Base-by-base conservation (phyloP, 1,140 invertebrate genomes). In the Ips typographus region DNA sequence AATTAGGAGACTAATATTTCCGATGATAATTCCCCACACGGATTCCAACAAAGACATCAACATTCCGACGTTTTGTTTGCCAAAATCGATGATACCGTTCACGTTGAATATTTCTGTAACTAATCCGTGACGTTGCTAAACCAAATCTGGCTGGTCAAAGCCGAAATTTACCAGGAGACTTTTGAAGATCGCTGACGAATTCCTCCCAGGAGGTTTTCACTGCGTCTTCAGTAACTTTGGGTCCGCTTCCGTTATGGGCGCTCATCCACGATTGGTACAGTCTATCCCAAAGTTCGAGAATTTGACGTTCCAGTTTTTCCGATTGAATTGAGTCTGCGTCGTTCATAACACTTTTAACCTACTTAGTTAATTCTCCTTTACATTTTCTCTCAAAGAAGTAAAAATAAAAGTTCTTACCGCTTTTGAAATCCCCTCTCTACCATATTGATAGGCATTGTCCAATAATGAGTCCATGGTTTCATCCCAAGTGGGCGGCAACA, bases 191-290 rank as follows among this genome's bases (percentile, higher is more conserved):
- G 52, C 89, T 88, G 59, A 91, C 83, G 57, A 94, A 85, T 61
- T 81, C 88, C 69, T 91, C 87, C 86, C 89, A 94, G 1, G 88
- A 88, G 70, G 84, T 84, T 74, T 83, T 85, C 68, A 90, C 85
- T n/a, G 89, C 88, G 55, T 87, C 85, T 40, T 86, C 82, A 62
- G 88, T 85, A 2, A 89, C 86, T 73, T 90, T 85, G 1, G 91
- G 91, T 0, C 91, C 91, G 68, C 83, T 80, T 1, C 80, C 72
- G 71, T 82, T 80, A 8, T 84, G 82, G 2, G 88, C 86, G 78
- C 90, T 88, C 79, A 95, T 90, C 93, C 93, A 97, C 57, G 93
- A 89, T 78, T 94, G 92, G 80, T 98, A 98, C 1, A 97, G 85
- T 72, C 93, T 85, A 77, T 98, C 96, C 92, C 94, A 95, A 7